Base-by-base conservation (phyloP, 2,113 vertebrate genomes). In the Chaetorhynchus papuensis region DNA sequence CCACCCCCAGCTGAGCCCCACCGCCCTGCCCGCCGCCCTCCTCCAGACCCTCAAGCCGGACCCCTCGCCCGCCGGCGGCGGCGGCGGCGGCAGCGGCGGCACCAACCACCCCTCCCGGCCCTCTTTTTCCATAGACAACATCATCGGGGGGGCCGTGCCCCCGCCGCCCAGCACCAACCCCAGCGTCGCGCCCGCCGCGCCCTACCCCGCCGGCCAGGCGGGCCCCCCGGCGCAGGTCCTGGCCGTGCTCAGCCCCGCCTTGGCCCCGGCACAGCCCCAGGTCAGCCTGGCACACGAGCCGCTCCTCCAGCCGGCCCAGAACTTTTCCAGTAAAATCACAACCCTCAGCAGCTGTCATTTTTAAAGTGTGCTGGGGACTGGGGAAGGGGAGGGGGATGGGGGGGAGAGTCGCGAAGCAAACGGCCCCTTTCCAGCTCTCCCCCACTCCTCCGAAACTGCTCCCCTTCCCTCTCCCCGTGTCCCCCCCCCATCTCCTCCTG, bases 121-220 rank as follows among this genome's bases (percentile, higher is more conserved):
- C 81, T 99, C 99, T 9, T 99, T 99, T 97, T 99, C 99, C 75
- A 99, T 99, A 98, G 99, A 99, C 98, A 99, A 99, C 96, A 99
- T 99, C 87, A 99, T 99, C 68, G 95, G 94, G 53, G 96, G 97
- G 97, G 98, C 97, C 68, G 97, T 94, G 35, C 97, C 87, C 92
- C 95, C 97, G 50, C 96, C 96, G 28, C 90, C 95, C 68, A 87
- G 97, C 82, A 95, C 97, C 88, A 83, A 94, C 31, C 98, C 98
- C 65, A 98, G 98, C 42, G 98, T 98, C 95, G 98, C 98, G 35
- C 98, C 98, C 78, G 97, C 95, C 44, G 97, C 98, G 3, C 98
- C 98, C 33, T 98, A 98, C 83, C 94, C 98, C 88, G 94, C 98
- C 30, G 93, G 96, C 35, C 98, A 98, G 86, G 96, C 98, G 47